Conservation (phyloP, 2,888 invertebrate genomes). For the Tinea pellionella region DNA sequence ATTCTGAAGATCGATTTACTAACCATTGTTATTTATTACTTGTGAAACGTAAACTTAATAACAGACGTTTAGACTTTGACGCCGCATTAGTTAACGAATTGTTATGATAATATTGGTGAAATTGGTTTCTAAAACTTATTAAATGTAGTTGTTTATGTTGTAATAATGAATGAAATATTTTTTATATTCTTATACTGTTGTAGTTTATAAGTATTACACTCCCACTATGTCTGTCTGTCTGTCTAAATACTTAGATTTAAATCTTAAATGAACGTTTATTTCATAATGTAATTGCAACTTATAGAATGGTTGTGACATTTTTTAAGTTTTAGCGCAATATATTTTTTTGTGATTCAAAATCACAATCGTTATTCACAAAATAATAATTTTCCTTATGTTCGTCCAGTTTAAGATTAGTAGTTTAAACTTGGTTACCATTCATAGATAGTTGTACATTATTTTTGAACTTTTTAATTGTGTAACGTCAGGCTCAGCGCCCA, state of each 20-base stretch:
- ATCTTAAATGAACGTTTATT: too few relatives aligned
- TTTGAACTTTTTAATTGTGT: too few relatives aligned
- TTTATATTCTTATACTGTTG: not conserved
- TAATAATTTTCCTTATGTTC: not conserved
- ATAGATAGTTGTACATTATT: too few relatives aligned
- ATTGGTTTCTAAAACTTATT: not conserved
- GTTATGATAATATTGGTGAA: too few relatives aligned
- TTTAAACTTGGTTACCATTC: too few relatives aligned
- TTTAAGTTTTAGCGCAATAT: not conserved
- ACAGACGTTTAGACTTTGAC: too few relatives aligned
- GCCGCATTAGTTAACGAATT: too few relatives aligned
- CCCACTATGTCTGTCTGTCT: not conserved
- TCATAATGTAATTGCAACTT: not conserved
- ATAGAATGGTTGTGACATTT: not conserved
- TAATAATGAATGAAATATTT: not conserved
- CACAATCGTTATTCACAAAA: not conserved
- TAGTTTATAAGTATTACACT: not conserved
- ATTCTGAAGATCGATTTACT: too few relatives aligned
- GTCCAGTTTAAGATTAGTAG: not conserved
- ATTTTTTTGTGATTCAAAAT: not conserved
- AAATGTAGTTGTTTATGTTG: not conserved
- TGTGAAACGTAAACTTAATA: too few relatives aligned
- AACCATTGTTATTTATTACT: too few relatives aligned
- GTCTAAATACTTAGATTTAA: not conserved
- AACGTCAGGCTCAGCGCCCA: too few relatives aligned